These are phyloP conservation scores for Fissipunctia ypsillon DNA, from an alignment of 2,888 invertebrate species.

Conservation along the genomic window DNA sequence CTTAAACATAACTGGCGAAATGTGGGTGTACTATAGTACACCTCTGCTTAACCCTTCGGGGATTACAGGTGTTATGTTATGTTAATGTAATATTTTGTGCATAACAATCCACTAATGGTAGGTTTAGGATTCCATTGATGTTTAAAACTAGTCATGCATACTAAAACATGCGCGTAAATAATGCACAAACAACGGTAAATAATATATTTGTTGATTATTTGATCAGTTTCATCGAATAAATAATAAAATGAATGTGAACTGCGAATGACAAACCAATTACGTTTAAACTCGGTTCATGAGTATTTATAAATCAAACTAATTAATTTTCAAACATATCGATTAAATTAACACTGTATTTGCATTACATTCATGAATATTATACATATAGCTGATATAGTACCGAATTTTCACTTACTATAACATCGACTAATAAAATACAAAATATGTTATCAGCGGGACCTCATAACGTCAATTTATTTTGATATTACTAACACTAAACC, in stretches of 20 bases:
- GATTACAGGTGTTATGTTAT: background rate
- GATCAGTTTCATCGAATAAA: conserved; percentile 36
- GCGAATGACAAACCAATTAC: conserved; percentile 15
- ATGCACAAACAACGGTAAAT: conserved; percentile 7
- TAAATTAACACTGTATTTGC: background rate
- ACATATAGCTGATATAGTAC: too few species aligned
- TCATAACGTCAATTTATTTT: too few species aligned
- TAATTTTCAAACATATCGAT: conserved; percentile 12
- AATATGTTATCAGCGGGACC: too few species aligned
- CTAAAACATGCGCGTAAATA: background rate
- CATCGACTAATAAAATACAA: too few species aligned
- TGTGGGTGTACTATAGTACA: too few species aligned
- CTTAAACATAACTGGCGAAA: too few species aligned
- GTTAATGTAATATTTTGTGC: background rate
- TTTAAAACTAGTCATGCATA: background rate
- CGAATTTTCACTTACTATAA: too few species aligned
- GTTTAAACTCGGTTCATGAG: conserved; percentile 4
- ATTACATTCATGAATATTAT: too few species aligned
- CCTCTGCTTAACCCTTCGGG: background rate
- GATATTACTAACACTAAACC: too few species aligned
- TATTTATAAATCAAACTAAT: conserved; percentile 37
- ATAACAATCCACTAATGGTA: too few species aligned
- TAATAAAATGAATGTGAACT: conserved; percentile 23
- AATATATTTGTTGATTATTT: conserved; percentile 24
- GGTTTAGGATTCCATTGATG: background rate